phyloP scores from a whole-genome alignment of 1,140 invertebrate genomes.

The Aphelenchoides fujianensis region DNA sequence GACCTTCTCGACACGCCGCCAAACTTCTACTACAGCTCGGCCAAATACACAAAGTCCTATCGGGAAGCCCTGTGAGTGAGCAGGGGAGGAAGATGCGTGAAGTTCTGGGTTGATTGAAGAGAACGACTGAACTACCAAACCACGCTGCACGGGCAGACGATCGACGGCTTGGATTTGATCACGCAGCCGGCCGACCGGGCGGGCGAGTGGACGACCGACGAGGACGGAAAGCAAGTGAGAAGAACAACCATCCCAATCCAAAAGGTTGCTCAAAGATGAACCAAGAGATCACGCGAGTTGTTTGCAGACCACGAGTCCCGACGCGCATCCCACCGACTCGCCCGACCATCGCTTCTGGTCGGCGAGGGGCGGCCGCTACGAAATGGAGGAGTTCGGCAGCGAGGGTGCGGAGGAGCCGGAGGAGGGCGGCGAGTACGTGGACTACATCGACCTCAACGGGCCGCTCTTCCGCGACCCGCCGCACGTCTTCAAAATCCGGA shows the following conservation, averaged over 20 bases:
- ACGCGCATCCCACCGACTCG: not conserved
- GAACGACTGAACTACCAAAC: slow-evolving; percentile 31
- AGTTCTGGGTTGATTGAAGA: slow-evolving; percentile 22
- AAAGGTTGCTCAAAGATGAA: too few species aligned
- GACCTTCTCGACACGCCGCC: slow-evolving; percentile 44
- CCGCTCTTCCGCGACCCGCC: not conserved
- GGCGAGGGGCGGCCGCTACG: not conserved
- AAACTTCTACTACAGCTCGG: slow-evolving; percentile 46
- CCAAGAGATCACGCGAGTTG: too few species aligned
- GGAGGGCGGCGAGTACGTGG: not conserved
- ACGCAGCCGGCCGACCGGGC: slow-evolving; percentile 21
- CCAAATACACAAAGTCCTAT: slow-evolving; percentile 38
- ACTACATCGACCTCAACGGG: not conserved
- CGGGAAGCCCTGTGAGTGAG: not conserved
- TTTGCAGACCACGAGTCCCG: not conserved
- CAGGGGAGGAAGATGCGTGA: not conserved
- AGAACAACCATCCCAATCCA: slow-evolving; percentile 3
- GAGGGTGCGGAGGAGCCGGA: not conserved
- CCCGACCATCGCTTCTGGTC: not conserved
- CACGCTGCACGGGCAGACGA: not conserved
- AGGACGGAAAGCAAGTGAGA: not conserved
- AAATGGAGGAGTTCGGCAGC: not conserved
- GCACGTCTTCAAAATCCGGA: slow-evolving; percentile 10
- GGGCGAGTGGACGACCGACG: slow-evolving; percentile 18
- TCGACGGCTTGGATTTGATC: slow-evolving; percentile 20